These are phyloP conservation scores for Tupaia tana DNA, from an alignment of 2,113 vertebrate genomes.

Conservation along the genomic window DNA sequence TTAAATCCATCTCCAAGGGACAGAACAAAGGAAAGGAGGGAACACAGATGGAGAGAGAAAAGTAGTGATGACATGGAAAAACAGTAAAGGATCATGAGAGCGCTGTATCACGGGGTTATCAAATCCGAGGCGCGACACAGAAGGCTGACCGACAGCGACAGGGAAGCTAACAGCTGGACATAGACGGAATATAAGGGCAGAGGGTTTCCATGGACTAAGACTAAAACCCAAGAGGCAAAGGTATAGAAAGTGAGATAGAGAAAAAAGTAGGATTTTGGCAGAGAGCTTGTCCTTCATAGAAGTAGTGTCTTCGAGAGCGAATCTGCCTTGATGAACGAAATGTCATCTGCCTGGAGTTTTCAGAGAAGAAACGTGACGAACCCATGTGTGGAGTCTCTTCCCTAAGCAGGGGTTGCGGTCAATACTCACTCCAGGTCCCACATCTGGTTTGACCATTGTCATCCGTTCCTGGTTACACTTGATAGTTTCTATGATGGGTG, in stretches of 20 bases:
- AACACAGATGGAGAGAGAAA: neutral
- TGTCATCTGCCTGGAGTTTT: neutral
- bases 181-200: neutral
- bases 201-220: neutral
- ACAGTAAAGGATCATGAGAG: neutral
- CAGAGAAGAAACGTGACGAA: neutral
- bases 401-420: neutral
- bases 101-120: neutral
- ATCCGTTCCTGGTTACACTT: neutral
- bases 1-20: neutral
- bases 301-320: neutral
- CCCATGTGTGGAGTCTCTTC: neutral
- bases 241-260: neutral
- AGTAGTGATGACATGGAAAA: too few relatives aligned
- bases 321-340: neutral
- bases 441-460: neutral
- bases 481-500: neutral
- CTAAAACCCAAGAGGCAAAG: neutral
- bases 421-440: neutral
- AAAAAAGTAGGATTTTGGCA: neutral
- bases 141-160: neutral
- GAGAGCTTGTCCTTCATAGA: neutral
- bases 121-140: neutral
- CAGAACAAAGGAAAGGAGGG: neutral
- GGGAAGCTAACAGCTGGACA: neutral